Evolutionary conservation across 2,888 invertebrate genomes (phyloP).

Genomic region (Polydrusus cervinus): DNA sequence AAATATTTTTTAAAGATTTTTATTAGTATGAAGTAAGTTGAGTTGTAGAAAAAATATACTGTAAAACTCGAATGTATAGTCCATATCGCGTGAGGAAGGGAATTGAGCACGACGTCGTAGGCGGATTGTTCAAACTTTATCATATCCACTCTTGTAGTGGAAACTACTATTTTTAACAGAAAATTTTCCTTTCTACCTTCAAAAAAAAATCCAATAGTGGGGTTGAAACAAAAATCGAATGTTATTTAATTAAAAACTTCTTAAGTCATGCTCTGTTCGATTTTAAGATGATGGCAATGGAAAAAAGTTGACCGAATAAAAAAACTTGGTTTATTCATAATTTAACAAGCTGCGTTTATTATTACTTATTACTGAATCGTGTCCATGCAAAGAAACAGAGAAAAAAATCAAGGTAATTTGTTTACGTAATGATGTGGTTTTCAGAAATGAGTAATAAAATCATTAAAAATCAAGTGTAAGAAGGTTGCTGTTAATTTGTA

Average conservation of each 20-base stretch:
- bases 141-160: too few relatives aligned
- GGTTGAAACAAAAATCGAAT: too few relatives aligned
- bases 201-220: too few relatives aligned
- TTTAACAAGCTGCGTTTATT: not conserved
- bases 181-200: too few relatives aligned
- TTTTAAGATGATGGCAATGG: conserved; percentile 15
- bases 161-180: too few relatives aligned
- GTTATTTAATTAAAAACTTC: not conserved
- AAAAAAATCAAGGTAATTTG: conserved; percentile 5
- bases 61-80: too few relatives aligned
- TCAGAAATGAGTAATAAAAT: conserved; percentile 17
- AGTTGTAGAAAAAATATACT: too few relatives aligned
- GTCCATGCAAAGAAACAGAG: conserved; percentile 6
- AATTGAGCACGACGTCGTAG: too few relatives aligned
- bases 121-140: too few relatives aligned
- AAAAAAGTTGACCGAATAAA: not conserved
- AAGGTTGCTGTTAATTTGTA: conserved; percentile 4
- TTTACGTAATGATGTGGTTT: conserved; percentile 17
- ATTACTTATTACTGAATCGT: conserved; percentile 4
- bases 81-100: too few relatives aligned
- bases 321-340: conserved; percentile 1
- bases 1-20: too few relatives aligned
- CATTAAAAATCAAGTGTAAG: conserved; percentile 12
- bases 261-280: not conserved
- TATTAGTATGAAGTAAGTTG: too few relatives aligned